Conservation (phyloP, 2,888 invertebrate species). For the Luperina testacea region DNA sequence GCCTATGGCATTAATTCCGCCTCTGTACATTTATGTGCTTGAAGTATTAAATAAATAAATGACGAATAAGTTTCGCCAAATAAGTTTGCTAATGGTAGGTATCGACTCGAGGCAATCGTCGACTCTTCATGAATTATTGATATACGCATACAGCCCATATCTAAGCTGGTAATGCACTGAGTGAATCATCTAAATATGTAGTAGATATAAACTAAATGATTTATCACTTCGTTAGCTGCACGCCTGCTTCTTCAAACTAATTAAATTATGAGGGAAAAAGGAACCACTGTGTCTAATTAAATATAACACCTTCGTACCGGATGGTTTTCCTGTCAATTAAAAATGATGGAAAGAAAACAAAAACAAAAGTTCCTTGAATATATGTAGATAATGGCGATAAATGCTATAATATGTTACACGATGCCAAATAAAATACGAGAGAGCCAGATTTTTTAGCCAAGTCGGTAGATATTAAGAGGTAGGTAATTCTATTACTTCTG, state of each 20-base stretch:
- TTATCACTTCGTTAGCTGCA: conserved; percentile 44
- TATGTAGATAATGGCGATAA: background rate
- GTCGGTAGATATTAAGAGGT: background rate
- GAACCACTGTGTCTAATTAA: conserved; percentile 11
- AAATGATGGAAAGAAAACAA: conserved; percentile 27
- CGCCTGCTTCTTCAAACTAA: conserved; percentile 31
- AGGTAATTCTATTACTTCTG: background rate
- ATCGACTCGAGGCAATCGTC: conserved; percentile 32
- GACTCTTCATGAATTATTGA: conserved; percentile 49
- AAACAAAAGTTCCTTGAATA: background rate
- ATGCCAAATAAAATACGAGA: background rate
- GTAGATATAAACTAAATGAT: conserved; percentile 32
- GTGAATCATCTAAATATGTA: conserved; percentile 17
- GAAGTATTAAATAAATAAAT: too few relatives aligned
- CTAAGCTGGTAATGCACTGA: conserved; percentile 23
- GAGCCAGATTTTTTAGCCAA: background rate
- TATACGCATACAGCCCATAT: conserved; percentile 19
- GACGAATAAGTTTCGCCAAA: conserved; percentile 35
- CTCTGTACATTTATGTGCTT: too few relatives aligned
- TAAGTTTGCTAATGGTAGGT: conserved; percentile 39
- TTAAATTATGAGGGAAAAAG: conserved; percentile 31
- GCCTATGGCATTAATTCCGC: too few relatives aligned
- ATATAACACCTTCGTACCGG: background rate
- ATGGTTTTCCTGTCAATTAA: conserved; percentile 32
- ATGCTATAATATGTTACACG: conserved; percentile 1